Evolutionary conservation across 2,888 invertebrate genomes (phyloP), one percentile per base, ranked within the genome.

Genomic region (Aphidoletes aphidimyza): DNA sequence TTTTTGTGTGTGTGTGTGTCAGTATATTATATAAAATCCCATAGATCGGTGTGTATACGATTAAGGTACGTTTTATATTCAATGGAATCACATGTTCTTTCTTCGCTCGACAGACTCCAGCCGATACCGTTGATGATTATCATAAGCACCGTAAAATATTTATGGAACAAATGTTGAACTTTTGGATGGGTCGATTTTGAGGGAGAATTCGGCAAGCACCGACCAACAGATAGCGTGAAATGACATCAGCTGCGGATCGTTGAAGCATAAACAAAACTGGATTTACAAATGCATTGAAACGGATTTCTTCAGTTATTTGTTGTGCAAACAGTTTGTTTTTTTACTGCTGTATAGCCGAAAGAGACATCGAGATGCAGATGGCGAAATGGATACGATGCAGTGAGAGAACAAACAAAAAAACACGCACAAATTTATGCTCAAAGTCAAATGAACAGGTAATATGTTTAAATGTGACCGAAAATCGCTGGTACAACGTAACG

Each of bases 201-300:
- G 54, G 11, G 34, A 54, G 54, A 3, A 17, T 11, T 47, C 11
- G n/a, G 22, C 54, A 22, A 54, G 22, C 9, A 11, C 22, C 5
- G 30, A 69, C 26, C 69, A 69, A 26, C 69, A 69, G 69, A 69
- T 69, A 69, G 69, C 69, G 69, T 69, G n/a, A 69, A 81, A 36
- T 17, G 81, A 81, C 78, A 81, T 69, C 69, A 69, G 69, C 11
- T 69, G 30, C 30, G 69, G 36, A 5, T 37, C 81, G 37, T 37
- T 81, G 81, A 37, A 81, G 81, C 81, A 81, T 81, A 81, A 81
- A 81, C 81, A 81, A 81, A 37, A 81, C n/a, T 81, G 81, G 81
- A 81, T 81, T 81, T 81, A 37, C 37, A 36, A 37, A 81, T 81
- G 81, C 81, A 81, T n/a, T 37, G n/a, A 81, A 81, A 22, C 11